Percentiles rank a stretch among this genome's conserved stretches.
Conservation (phyloP, 2,797 vertebrate genomes). For the Cyclura pinguis region DNA sequence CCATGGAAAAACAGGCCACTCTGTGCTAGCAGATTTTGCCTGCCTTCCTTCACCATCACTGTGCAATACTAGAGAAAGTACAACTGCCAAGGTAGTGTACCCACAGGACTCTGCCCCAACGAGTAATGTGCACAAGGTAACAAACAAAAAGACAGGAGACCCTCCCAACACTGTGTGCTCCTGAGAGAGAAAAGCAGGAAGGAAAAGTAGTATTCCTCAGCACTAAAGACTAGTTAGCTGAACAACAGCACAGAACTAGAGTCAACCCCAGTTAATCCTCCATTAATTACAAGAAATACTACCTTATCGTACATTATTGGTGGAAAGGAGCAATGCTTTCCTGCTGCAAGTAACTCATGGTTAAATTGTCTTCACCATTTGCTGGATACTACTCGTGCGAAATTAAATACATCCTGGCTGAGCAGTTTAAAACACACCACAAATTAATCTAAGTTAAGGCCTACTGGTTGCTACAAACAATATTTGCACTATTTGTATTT, state of each 20-base stretch:
- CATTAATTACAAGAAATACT: not conserved
- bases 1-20: too few species aligned
- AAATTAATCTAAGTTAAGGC: conserved; percentile 38
- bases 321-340: not conserved
- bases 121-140: not conserved
- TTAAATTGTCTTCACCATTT: not conserved
- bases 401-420: conserved; percentile 1
- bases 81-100: too few species aligned
- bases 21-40: too few species aligned
- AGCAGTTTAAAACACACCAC: not conserved
- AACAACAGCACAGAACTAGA: not conserved
- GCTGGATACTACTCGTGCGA: not conserved
- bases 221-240: not conserved
- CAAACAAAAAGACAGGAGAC: not conserved
- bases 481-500: conserved; percentile 12
- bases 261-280: not conserved
- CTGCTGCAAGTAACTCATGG: not conserved
- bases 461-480: not conserved
- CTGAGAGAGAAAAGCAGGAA: not conserved
- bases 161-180: not conserved
- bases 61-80: too few species aligned
- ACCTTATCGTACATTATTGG: not conserved
- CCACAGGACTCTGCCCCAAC: not conserved
- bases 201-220: not conserved
- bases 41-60: too few species aligned